These are phyloP conservation scores for Apamea monoglypha DNA, from an alignment of 2,888 invertebrate species.

Conservation along the genomic window DNA sequence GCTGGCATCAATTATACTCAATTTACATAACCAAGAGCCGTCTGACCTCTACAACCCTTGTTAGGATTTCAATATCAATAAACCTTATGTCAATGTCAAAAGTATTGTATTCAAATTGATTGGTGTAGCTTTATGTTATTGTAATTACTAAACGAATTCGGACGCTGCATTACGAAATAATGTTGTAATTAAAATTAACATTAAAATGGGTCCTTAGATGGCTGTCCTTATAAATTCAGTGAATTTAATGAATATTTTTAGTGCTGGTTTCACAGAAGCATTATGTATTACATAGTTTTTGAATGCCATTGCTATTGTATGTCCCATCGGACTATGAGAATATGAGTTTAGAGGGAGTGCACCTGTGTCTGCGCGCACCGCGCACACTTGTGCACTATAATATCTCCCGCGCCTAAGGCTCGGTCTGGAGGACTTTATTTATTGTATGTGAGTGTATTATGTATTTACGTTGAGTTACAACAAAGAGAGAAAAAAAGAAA, in stretches of 20 bases:
- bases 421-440: no score
- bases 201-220: background rate
- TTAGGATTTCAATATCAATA: conserved; percentile 23
- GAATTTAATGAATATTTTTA: background rate
- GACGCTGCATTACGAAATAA: background rate
- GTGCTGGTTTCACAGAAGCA: background rate
- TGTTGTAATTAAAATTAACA: conserved; percentile 1
- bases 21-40: conserved; percentile 14
- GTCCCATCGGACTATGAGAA: no score
- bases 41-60: conserved; percentile 37
- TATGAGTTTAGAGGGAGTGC: no score
- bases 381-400: no score
- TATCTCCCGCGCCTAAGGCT: no score
- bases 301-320: background rate
- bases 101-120: conserved; percentile 40
- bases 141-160: conserved; percentile 19
- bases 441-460: background rate
- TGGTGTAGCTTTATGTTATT: background rate
- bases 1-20: conserved; percentile 17
- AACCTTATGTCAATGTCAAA: conserved; percentile 24
- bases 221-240: background rate
- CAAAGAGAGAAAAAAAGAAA: no score
- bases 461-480: no score
- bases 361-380: no score
- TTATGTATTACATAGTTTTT: background rate